phyloP scores from a whole-genome alignment of 2,888 invertebrate species.

The Bhutanitis thaidina region DNA sequence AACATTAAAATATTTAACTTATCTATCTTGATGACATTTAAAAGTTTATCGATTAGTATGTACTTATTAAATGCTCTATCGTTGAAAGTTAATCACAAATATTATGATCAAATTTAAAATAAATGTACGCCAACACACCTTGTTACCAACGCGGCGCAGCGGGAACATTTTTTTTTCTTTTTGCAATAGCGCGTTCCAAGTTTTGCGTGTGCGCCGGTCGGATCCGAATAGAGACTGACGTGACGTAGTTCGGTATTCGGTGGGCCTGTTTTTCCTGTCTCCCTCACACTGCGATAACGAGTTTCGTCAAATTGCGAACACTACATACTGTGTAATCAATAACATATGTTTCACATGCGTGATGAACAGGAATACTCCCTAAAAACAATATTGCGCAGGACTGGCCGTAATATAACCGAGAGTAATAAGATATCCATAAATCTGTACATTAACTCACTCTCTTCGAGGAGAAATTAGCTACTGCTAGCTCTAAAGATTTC shows the following conservation, averaged over 20 bases:
- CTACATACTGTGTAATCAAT: not conserved
- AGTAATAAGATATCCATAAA: too few relatives aligned
- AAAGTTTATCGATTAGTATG: not conserved
- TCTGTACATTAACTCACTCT: too few relatives aligned
- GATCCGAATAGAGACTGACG: constrained; percentile 33
- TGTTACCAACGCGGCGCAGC: constrained; percentile 66
- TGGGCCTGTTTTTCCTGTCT: constrained; percentile 53
- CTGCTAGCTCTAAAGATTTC: too few relatives aligned
- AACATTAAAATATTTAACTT: not conserved
- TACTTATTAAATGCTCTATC: not conserved
- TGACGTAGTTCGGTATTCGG: constrained; percentile 30
- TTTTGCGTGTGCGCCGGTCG: constrained; percentile 44
- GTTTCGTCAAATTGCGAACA: constrained; percentile 24
- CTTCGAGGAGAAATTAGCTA: too few relatives aligned
- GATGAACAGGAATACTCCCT: too few relatives aligned
- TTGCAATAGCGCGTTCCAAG: constrained; percentile 34
- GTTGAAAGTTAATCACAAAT: not conserved
- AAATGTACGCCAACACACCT: constrained; percentile 55
- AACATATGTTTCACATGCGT: too few relatives aligned
- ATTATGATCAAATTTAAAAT: not conserved
- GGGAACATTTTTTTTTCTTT: constrained; percentile 57
- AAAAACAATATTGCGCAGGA: too few relatives aligned
- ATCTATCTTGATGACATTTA: not conserved
- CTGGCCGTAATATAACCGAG: too few relatives aligned
- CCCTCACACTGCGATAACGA: constrained; percentile 59